Conservation (phyloP, 1,140 invertebrate genomes). For the Drosophila albomicans region DNA sequence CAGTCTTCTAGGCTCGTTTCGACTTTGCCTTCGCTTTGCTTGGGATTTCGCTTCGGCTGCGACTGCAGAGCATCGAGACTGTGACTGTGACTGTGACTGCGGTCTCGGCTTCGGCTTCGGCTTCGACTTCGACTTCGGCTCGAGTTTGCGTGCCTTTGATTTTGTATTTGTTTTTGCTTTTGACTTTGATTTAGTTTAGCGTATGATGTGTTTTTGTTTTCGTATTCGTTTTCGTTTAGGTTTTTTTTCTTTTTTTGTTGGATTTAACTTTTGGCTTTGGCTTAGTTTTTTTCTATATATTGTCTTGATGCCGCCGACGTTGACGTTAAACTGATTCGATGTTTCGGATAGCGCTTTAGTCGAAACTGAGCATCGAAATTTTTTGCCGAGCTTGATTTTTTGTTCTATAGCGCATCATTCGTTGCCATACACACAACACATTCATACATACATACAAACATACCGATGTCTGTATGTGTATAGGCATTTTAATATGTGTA, state of each 20-base stretch:
- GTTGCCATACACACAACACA: slow-evolving; percentile 23
- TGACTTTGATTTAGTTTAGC: background rate
- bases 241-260: slow-evolving; percentile 6
- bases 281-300: slow-evolving; percentile 62
- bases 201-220: background rate
- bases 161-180: slow-evolving; percentile 13
- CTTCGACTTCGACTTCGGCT: slow-evolving; percentile 4
- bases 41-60: no score
- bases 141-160: slow-evolving; percentile 5
- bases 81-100: background rate
- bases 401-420: slow-evolving; percentile 37
- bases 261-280: slow-evolving; percentile 52
- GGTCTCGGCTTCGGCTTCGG: slow-evolving; percentile 1
- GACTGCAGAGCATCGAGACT: background rate
- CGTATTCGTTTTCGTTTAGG: background rate
- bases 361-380: slow-evolving; percentile 65
- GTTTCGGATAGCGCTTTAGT: slow-evolving; percentile 75
- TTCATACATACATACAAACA: slow-evolving; percentile 9
- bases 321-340: slow-evolving; percentile 82
- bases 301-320: slow-evolving; percentile 81
- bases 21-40: slow-evolving; percentile 1
- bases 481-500: slow-evolving; percentile 7
- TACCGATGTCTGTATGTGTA: no score
- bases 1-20: slow-evolving; percentile 19
- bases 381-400: slow-evolving; percentile 71